Conservation (phyloP, 37 sponge, comb jelly and placozoan genomes). For the Hexactinellida sp. region DNA sequence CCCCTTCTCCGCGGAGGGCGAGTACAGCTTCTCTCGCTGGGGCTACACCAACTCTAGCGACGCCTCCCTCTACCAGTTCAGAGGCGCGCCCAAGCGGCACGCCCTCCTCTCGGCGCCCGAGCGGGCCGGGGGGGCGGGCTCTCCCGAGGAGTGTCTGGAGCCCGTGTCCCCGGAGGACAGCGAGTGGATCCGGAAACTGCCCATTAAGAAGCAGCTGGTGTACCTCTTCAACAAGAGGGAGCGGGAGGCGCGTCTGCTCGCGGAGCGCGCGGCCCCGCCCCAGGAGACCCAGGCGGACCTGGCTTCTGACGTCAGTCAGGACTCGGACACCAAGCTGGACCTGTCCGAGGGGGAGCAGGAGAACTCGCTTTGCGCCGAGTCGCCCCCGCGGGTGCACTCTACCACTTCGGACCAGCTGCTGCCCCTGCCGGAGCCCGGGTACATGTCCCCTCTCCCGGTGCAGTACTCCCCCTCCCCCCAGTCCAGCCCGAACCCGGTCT, state of each 20-base stretch:
- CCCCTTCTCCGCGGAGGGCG: not conserved
- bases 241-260: not conserved
- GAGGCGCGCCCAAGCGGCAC: not conserved
- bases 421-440: not conserved
- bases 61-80: not conserved
- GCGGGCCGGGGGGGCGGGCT: not conserved
- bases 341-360: not conserved
- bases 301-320: not conserved
- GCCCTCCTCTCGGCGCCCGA: not conserved
- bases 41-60: not conserved
- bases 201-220: conserved; percentile 1
- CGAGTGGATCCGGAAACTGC: not conserved
- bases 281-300: not conserved
- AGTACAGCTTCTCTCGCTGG: not conserved
- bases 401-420: not conserved
- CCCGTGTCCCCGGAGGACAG: not conserved
- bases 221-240: not conserved
- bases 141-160: not conserved
- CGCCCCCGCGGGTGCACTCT: not conserved
- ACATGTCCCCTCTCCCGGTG: conserved; percentile 1
- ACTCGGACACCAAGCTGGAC: not conserved
- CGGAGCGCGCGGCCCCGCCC: not conserved
- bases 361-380: not conserved
- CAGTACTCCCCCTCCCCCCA: not conserved
- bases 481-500: not conserved